A percentile compares a stretch with the other conserved stretches of the same genome.
phyloP scores from a whole-genome alignment of 2,888 invertebrate species.

The Tachina fera region DNA sequence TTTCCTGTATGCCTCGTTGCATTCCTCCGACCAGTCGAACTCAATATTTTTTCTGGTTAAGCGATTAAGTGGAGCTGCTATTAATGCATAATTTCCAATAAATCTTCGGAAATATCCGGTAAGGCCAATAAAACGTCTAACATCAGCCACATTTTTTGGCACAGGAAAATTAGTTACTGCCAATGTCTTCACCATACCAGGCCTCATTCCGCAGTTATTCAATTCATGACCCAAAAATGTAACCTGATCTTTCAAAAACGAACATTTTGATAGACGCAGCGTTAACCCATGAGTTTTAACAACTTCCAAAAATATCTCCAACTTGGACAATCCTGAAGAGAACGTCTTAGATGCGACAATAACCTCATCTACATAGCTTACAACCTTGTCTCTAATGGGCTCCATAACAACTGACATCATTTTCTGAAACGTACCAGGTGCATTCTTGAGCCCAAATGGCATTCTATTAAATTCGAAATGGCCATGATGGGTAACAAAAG shows the following conservation, averaged over 20 bases:
- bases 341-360: slow-evolving; percentile 27
- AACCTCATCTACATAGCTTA: slow-evolving; percentile 41
- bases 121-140: too few relatives aligned
- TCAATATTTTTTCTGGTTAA: slow-evolving; percentile 35
- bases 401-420: slow-evolving; percentile 64
- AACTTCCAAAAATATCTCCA: slow-evolving; percentile 7
- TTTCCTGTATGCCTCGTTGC: slow-evolving; percentile 55
- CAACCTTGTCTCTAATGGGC: slow-evolving; percentile 45
- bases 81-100: slow-evolving; percentile 70
- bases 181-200: slow-evolving; percentile 73
- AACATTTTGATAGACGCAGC: neutral
- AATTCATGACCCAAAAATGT: slow-evolving; percentile 36
- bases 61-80: too few relatives aligned
- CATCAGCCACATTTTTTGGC: too few relatives aligned
- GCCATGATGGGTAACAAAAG: too few relatives aligned
- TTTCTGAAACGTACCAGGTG: slow-evolving; percentile 79
- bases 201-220: slow-evolving; percentile 70
- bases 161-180: slow-evolving; percentile 53
- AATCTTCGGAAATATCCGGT: slow-evolving; percentile 76
- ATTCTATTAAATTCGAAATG: slow-evolving; percentile 45
- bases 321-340: neutral
- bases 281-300: neutral
- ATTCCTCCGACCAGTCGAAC: slow-evolving; percentile 63
- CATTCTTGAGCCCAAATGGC: slow-evolving; percentile 68
- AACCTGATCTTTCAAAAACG: slow-evolving; percentile 6